A percentile compares a stretch with the other conserved stretches of the same genome.
These are phyloP conservation scores for Crotalus helleri DNA, from an alignment of 2,113 vertebrate species.

Conservation along the genomic window DNA sequence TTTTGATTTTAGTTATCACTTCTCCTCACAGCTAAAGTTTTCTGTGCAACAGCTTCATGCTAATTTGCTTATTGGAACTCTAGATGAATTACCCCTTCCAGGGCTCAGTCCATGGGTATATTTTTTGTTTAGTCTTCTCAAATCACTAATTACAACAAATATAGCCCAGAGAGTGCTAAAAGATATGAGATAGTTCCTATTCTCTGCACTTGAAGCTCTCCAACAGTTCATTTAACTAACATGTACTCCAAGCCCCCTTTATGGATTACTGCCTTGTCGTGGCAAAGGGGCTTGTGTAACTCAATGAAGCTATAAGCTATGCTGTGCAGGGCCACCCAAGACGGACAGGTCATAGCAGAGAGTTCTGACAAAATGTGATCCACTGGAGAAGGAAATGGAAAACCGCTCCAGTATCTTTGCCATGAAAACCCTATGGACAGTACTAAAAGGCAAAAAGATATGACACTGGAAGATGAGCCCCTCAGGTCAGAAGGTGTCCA, in stretches of 20 bases:
- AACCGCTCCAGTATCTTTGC: too few relatives aligned
- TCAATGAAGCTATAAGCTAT: too few relatives aligned
- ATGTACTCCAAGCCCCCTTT: not conserved
- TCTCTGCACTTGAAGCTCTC: not conserved
- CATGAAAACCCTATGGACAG: too few relatives aligned
- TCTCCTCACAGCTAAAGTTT: not conserved
- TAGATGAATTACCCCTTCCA: not conserved
- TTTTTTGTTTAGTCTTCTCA: not conserved
- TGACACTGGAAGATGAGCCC: too few relatives aligned
- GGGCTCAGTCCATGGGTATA: not conserved
- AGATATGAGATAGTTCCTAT: not conserved
- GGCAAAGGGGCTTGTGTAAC: too few relatives aligned
- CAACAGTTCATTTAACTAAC: not conserved
- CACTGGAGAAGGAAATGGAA: too few relatives aligned
- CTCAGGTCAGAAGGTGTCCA: too few relatives aligned
- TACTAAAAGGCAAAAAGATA: too few relatives aligned
- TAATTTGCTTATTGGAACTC: not conserved
- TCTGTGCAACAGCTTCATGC: not conserved
- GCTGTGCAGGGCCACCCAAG: too few relatives aligned
- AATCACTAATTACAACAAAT: not conserved
- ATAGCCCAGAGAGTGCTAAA: not conserved
- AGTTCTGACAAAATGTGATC: too few relatives aligned
- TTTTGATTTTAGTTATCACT: not conserved
- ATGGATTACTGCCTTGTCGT: too few relatives aligned
- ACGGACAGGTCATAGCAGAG: too few relatives aligned